Conservation (phyloP, 2,888 invertebrate genomes). For the Parnassius orleans region DNA sequence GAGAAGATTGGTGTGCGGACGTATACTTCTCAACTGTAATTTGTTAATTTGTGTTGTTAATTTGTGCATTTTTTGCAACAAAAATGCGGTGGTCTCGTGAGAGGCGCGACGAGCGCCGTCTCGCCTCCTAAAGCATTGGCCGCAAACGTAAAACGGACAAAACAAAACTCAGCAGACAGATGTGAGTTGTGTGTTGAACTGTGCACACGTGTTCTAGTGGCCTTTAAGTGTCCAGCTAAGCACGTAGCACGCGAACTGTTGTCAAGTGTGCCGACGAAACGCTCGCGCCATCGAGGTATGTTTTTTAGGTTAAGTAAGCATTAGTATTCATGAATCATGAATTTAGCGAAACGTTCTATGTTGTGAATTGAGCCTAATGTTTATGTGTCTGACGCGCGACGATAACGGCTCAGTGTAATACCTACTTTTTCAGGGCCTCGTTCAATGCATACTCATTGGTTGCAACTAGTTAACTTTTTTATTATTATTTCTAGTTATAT, state of each 20-base stretch:
- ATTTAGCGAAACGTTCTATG: conserved; percentile 3
- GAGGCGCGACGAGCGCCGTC: conserved; percentile 64
- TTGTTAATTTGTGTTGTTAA: conserved; percentile 24
- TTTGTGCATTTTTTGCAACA: conserved; percentile 28
- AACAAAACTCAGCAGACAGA: conserved; percentile 37
- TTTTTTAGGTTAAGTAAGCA: conserved; percentile 24
- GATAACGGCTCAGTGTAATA: conserved; percentile 21
- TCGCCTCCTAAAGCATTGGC: conserved; percentile 45
- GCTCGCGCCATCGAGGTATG: conserved; percentile 21
- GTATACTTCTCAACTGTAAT: conserved; percentile 37
- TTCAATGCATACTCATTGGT: conserved; percentile 9
- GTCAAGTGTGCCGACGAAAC: conserved; percentile 7
- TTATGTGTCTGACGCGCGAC: conserved; percentile 23
- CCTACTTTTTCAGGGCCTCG: conserved; percentile 24
- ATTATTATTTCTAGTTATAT: background rate
- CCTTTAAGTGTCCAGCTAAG: conserved; percentile 13
- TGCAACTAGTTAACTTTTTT: conserved; percentile 12
- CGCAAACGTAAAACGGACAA: conserved; percentile 25
- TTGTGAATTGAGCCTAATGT: conserved; percentile 13
- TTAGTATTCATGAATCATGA: conserved; percentile 19
- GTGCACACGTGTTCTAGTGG: conserved; percentile 22
- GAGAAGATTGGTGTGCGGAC: conserved; percentile 47
- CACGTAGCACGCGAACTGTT: conserved; percentile 17
- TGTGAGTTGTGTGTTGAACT: conserved; percentile 31
- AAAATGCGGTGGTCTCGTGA: conserved; percentile 64